Conservation (phyloP, 1,140 invertebrate genomes). For the Thaumatotibia leucotreta region DNA sequence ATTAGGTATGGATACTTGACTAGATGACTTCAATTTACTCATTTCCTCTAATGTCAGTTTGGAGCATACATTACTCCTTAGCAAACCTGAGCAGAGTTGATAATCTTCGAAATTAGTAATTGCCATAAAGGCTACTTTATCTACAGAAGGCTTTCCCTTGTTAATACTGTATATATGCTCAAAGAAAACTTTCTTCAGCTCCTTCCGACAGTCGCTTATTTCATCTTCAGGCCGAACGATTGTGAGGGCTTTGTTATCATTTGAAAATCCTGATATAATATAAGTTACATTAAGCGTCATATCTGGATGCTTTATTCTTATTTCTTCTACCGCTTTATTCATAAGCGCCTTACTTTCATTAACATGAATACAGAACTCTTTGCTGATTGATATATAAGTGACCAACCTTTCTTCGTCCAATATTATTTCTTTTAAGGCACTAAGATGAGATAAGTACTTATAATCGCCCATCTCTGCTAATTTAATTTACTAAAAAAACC, state of each 20-base stretch:
- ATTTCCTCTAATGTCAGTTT: conserved; percentile 51
- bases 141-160: conserved; percentile 36
- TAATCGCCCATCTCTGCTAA: conserved; percentile 26
- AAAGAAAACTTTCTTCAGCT: conserved; percentile 47
- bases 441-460: conserved; percentile 28
- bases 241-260: conserved; percentile 38
- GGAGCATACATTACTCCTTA: conserved; percentile 45
- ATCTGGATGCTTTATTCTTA: conserved; percentile 35
- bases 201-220: conserved; percentile 29
- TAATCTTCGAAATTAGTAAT: conserved; percentile 57
- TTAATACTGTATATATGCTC: conserved; percentile 59
- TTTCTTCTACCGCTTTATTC: conserved; percentile 30
- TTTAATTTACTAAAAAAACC: not conserved
- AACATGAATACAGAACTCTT: conserved; percentile 61
- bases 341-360: conserved; percentile 59
- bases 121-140: conserved; percentile 39
- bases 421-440: conserved; percentile 52
- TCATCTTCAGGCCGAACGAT: conserved; percentile 49
- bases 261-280: conserved; percentile 49
- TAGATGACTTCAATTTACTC: conserved; percentile 41
- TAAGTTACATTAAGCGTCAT: conserved; percentile 43
- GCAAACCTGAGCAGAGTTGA: conserved; percentile 46
- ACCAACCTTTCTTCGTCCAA: conserved; percentile 60
- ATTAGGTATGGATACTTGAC: conserved; percentile 26
- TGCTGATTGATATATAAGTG: conserved; percentile 58